Evolutionary conservation across 1,140 invertebrate genomes (phyloP), one percentile per base, ranked within the genome.

Genomic region (Laodelphax striatellus): DNA sequence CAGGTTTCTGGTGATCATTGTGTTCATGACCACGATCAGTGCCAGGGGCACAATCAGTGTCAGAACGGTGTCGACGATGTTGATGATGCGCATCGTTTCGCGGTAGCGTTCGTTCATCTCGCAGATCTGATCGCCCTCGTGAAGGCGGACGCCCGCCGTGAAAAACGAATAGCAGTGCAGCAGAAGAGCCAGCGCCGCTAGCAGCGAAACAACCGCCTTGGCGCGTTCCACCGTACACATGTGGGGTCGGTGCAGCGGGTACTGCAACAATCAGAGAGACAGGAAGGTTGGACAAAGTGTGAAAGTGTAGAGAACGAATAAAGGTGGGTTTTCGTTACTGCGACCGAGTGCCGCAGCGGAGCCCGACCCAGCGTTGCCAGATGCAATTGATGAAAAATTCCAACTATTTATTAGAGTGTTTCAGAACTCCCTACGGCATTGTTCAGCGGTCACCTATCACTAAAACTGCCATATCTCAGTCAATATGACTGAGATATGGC

Each of bases 221-320:
- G 83, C 83, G 4, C 81, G 70, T 0, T 74, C 67, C 0, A 82
- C 77, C 0, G 82, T 85, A 66, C 83, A 86, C 69, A 81, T 80
- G 42, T 75, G 73, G 2, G 82, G 80, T 9, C 82, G 71, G 22
- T 78, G 78, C 9, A 84, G 71, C 0, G 83, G 83, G 65, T 84
- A 82, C 62, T 82, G 82, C 0, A 38, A 38, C 34, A 38, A 38
- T 28, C 6, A 28, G 24, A 28, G n/a, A n/a, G n/a, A n/a, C n/a
- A n/a, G n/a, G n/a, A n/a, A n/a, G n/a, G n/a, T n/a, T n/a, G n/a
- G n/a, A n/a, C n/a, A n/a, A n/a, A n/a, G n/a, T n/a, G n/a, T n/a
- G n/a, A n/a, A n/a, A n/a, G n/a, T n/a, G n/a, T n/a, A n/a, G n/a
- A n/a, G n/a, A n/a, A n/a, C n/a, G n/a, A n/a, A n/a, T n/a, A n/a